These are phyloP conservation scores for Trissolcus japonicus DNA, from an alignment of 2,888 invertebrate genomes.

Conservation along the genomic window DNA sequence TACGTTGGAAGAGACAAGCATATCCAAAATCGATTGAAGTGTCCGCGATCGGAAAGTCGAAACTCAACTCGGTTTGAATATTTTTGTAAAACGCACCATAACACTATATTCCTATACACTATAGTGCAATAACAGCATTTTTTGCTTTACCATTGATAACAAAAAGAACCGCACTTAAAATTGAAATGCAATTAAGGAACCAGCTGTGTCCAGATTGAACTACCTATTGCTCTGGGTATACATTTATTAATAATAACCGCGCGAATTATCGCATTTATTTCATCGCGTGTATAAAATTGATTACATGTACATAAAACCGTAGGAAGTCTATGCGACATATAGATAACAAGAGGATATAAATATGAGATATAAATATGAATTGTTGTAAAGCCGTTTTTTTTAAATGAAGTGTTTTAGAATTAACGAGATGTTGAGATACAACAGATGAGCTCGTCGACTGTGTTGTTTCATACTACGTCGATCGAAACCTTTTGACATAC, in stretches of 20 bases:
- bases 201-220: slow-evolving; percentile 31
- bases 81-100: slow-evolving; percentile 27
- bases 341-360: slow-evolving; percentile 3
- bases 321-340: slow-evolving; percentile 6
- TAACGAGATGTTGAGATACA: slow-evolving; percentile 33
- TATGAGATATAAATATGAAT: slow-evolving; percentile 12
- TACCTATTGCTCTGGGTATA: slow-evolving; percentile 23
- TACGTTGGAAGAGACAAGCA: slow-evolving; percentile 13
- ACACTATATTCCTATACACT: not conserved
- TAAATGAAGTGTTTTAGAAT: slow-evolving; percentile 45
- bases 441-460: slow-evolving; percentile 28
- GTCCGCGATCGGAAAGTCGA: slow-evolving; percentile 13
- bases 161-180: too few relatives aligned
- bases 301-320: slow-evolving; percentile 7
- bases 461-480: slow-evolving; percentile 28
- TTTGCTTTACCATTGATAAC: slow-evolving; percentile 25
- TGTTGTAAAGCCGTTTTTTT: slow-evolving; percentile 9
- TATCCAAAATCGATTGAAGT: slow-evolving; percentile 31
- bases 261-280: slow-evolving; percentile 45
- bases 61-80: slow-evolving; percentile 24
- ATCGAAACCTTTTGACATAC: slow-evolving; percentile 8
- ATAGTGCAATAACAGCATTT: slow-evolving; percentile 36
- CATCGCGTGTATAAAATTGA: slow-evolving; percentile 10
- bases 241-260: slow-evolving; percentile 27
- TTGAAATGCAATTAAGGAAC: slow-evolving; percentile 1